Conservation (phyloP, 2,113 vertebrate genomes). For the Vireo altiloquus region DNA sequence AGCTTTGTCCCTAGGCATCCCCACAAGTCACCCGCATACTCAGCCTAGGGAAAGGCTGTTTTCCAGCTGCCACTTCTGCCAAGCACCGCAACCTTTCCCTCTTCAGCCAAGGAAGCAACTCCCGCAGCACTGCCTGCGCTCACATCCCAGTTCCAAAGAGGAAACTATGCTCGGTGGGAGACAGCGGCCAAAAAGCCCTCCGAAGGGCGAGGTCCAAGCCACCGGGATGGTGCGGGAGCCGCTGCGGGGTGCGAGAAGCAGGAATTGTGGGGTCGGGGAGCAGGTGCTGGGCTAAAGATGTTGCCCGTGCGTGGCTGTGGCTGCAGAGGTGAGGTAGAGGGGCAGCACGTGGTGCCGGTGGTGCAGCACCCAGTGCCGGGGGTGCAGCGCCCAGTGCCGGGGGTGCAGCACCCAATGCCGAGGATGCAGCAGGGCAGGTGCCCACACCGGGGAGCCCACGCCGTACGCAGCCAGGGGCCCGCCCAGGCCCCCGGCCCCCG, state of each 20-base stretch:
- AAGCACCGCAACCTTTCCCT: too few species aligned
- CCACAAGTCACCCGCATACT: background rate
- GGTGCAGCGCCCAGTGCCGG: too few species aligned
- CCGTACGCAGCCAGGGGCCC: background rate
- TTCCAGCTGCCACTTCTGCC: background rate
- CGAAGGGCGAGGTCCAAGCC: too few species aligned
- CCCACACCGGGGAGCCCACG: background rate
- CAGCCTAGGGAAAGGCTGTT: background rate
- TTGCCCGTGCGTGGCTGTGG: background rate
- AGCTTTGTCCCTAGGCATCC: background rate
- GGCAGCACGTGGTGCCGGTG: accelerated
- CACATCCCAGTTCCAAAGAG: accelerated
- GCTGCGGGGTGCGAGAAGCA: accelerated
- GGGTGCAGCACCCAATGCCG: too few species aligned
- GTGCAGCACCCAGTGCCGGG: background rate
- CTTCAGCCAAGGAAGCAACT: background rate
- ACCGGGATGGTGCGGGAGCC: accelerated
- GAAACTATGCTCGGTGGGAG: accelerated
- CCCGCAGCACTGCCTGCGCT: background rate
- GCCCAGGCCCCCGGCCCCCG: too few species aligned
- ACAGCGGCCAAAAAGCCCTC: accelerated
- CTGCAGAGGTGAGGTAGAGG: background rate
- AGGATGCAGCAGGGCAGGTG: background rate
- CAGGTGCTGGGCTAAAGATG: background rate
- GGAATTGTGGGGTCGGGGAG: background rate